Base-by-base conservation (phyloP, 1,140 invertebrate genomes). In the Philotrypesis tridentata region DNA sequence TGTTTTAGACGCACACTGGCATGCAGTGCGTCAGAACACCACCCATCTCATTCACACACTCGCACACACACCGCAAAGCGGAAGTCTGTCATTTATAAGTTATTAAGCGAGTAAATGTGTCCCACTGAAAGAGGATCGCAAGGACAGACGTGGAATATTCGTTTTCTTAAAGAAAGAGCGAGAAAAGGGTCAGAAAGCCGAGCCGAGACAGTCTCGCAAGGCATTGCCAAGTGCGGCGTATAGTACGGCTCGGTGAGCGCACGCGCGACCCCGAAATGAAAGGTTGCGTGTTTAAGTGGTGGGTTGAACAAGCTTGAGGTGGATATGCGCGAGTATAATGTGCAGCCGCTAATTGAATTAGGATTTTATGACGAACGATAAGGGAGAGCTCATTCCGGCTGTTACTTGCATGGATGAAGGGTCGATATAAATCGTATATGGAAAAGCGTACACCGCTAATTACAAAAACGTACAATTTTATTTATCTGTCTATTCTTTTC, bases 101-200 rank as follows among this genome's bases (percentile, higher is more conserved):
- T 79, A 65, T 85, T 84, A 75, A 48, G 63, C 70, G 40, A 76
- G 68, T 63, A 87, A 87, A 85, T 70, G 74, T 61, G n/a, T 63
- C 23, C 21, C 48, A n/a, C 25, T 63, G 65, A 14, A 55, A 2
- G 27, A 9, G 6, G 17, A 79, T 9, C 17, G 23, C 25, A 25
- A 77, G 67, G 40, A 68, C 21, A 25, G 31, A 72, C 55, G 31
- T n/a, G 48, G 21, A 55, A 43, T 73, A 25, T n/a, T 73, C 29
- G 27, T 76, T 25, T 73, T 61, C 31, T 72, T 43, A 55, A 29
- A 27, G 17, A 8, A 61, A 5, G 70, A 43, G 40, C 7, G 23
- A 72, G 11, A 43, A 65, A 43, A 48, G 25, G 70, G 27, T 73
- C 33, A 23, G 65, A 31, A 73, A 63, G 31, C 6, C 70, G 60